A percentile compares a stretch with the other conserved stretches of the same genome.
phyloP scores from a whole-genome alignment of 2,888 invertebrate genomes.

The Muschampia plurimacula region DNA sequence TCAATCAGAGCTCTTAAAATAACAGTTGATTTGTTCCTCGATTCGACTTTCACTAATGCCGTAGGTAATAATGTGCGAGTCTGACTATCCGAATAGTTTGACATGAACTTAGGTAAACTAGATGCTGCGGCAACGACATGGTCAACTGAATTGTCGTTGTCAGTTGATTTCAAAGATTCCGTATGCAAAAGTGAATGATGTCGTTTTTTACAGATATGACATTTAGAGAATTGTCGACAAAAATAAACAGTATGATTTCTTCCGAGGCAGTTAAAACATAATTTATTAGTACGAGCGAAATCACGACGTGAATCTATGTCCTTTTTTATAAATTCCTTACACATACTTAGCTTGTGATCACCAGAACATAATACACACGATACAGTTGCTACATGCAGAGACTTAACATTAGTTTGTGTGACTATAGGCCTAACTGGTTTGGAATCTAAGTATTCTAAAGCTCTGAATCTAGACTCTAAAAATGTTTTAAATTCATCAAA shows the following conservation, averaged over 20 bases:
- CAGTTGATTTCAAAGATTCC: not conserved
- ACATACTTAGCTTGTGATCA: not conserved
- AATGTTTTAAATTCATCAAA: not conserved
- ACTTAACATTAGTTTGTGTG: not conserved
- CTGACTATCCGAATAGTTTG: not conserved
- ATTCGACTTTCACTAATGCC: not conserved
- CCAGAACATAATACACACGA: not conserved
- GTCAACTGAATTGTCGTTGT: not conserved
- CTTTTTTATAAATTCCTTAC: not conserved
- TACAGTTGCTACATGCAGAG: not conserved
- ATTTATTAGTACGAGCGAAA: not conserved
- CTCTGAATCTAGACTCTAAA: not conserved
- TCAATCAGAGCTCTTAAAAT: not conserved
- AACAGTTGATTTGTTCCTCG: not conserved
- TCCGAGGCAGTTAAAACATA: not conserved
- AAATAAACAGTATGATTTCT: constrained; percentile 3
- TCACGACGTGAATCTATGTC: not conserved
- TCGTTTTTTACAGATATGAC: not conserved
- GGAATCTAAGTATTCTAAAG: not conserved
- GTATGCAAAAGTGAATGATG: constrained; percentile 1
- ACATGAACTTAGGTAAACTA: not conserved
- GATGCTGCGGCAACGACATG: not conserved
- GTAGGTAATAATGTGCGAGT: not conserved
- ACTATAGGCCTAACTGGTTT: not conserved
- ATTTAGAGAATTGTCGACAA: not conserved